Conservation (phyloP, 2,797 vertebrate genomes). For the Pygocentrus nattereri region DNA sequence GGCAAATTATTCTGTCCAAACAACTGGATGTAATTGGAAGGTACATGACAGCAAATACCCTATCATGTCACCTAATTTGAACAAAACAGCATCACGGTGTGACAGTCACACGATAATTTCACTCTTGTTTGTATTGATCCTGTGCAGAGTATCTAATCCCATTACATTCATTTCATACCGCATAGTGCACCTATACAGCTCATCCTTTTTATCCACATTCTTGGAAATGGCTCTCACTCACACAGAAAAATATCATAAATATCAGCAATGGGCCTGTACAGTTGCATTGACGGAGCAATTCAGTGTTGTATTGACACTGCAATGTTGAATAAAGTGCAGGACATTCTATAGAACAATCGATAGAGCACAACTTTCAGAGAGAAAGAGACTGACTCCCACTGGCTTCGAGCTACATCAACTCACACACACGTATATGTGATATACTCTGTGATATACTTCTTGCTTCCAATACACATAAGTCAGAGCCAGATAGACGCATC, state of each 20-base stretch:
- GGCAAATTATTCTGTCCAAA: slow-evolving; percentile 21
- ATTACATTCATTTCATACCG: background rate
- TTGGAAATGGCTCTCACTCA: slow-evolving; percentile 6
- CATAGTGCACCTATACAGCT: background rate
- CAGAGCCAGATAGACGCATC: background rate
- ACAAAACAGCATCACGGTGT: background rate
- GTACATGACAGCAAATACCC: background rate
- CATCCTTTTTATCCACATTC: slow-evolving; percentile 10
- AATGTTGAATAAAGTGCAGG: slow-evolving; percentile 17
- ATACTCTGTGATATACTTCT: background rate
- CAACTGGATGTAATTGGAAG: background rate
- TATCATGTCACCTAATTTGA: background rate
- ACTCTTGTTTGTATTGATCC: background rate
- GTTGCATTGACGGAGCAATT: slow-evolving; percentile 26
- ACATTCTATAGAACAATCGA: slow-evolving; percentile 33
- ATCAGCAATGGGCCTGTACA: slow-evolving; percentile 14
- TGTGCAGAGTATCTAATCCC: background rate
- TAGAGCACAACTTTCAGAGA: slow-evolving; percentile 16
- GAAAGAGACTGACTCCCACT: background rate
- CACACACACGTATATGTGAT: background rate
- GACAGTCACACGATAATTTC: background rate
- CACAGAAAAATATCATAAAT: slow-evolving; percentile 20
- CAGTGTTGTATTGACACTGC: slow-evolving; percentile 12
- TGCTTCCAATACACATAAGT: background rate
- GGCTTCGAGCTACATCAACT: background rate